Base-by-base conservation (phyloP, 2,797 vertebrate species). In the Bradypodion pumilum region DNA sequence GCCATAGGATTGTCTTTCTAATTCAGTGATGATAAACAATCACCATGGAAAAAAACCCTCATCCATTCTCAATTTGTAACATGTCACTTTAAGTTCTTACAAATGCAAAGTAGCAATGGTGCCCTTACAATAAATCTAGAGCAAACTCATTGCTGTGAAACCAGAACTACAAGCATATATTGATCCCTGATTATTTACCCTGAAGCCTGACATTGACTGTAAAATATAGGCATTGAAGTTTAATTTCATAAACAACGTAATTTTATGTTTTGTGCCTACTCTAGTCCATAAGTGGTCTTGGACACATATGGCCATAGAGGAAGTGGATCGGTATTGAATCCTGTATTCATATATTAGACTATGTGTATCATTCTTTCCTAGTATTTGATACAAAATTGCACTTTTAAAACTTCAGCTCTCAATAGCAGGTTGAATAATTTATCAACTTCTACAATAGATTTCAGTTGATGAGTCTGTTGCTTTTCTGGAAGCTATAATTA, bases 381-480 rank as follows among this genome's bases (percentile, higher is more conserved):
- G 60, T 44, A 82, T 75, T 35, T 78, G 68, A 81, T 56, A 56
- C 80, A 82, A 46, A 74, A 85, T n/a, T 85, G 77, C 81, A 86
- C 62, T 91, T 81, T 62, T 35, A 37, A 77, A 84, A 90, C 72
- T 74, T 84, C 82, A 83, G 79, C 85, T 85, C 40, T 72, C 80
- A 82, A 80, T 88, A 83, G 65, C 32, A 62, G 62, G 83, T 63
- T 85, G 86, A 91, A 91, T 89, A 90, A 88, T 89, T 91, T 86
- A 88, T 86, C 52, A 70, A 19, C 16, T 16, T 74, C 32, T 87
- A 75, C 23, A 85, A 59, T n/a, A 82, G 49, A 78, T 52, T 42
- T 87, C 91, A 89, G 83, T 56, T 88, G 68, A 88, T 80, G n/a
- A 35, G 25, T 85, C 44, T 6, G 32, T 74, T 73, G 62, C 62